Conservation (phyloP, 2,888 invertebrate genomes). For the Villa cingulata region DNA sequence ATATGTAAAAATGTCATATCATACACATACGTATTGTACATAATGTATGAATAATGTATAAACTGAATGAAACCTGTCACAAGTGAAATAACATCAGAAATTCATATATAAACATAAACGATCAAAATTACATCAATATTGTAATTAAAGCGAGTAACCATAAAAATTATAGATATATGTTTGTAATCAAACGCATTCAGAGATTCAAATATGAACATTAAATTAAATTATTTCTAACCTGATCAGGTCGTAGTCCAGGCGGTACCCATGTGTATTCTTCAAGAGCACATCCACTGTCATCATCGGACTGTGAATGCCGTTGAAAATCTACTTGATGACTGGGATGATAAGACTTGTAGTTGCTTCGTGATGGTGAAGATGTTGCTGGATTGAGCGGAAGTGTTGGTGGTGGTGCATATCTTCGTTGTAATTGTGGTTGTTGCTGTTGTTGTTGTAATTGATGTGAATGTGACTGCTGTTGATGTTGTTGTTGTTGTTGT, state of each 20-base stretch:
- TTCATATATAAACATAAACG: no score
- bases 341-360: constrained; percentile 28
- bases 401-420: constrained; percentile 29
- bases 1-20: no score
- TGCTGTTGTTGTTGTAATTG: constrained; percentile 20
- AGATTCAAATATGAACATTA: constrained; percentile 35
- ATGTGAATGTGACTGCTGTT: constrained; percentile 17
- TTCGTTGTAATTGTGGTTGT: constrained; percentile 34
- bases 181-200: no score
- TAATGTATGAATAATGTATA: no score
- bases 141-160: no score
- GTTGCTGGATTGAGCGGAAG: constrained; percentile 27
- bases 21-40: no score
- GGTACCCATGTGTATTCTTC: constrained; percentile 99
- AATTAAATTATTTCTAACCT: constrained; percentile 48
- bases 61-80: no score
- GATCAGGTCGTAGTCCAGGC: constrained; percentile 87
- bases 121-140: no score
- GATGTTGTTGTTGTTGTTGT: constrained; percentile 20
- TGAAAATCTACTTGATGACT: constrained; percentile 50
- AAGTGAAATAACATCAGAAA: no score
- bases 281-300: constrained; percentile 93
- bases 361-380: constrained; percentile 27
- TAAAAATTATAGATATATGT: no score
- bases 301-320: constrained; percentile 84